Evolutionary conservation across 2,888 invertebrate genomes (phyloP).

Genomic region (Rotaria magnacalcarata): DNA sequence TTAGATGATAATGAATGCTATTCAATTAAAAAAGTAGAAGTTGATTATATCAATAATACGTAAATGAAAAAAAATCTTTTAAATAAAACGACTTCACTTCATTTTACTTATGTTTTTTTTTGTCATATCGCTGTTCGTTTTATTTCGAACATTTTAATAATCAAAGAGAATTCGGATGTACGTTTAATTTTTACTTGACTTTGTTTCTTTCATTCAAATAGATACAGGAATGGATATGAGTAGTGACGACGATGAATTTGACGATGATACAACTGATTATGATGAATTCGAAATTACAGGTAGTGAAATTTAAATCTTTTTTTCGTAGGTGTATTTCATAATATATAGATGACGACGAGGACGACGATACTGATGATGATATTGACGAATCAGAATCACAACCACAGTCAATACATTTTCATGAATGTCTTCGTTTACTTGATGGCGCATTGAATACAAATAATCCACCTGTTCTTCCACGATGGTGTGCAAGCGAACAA

Average conservation of each 20-base stretch:
- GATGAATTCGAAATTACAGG: background rate
- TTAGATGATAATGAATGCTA: too few species aligned
- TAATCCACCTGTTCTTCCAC: conserved; percentile 5
- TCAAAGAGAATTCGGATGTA: too few species aligned
- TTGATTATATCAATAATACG: too few species aligned
- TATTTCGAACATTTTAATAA: too few species aligned
- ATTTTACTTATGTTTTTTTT: too few species aligned
- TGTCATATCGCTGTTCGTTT: too few species aligned
- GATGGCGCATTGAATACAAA: background rate
- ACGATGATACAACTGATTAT: background rate
- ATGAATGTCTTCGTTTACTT: conserved; percentile 13
- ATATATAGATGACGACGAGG: background rate
- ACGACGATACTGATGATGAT: background rate
- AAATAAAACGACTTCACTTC: too few species aligned
- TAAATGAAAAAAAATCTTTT: too few species aligned
- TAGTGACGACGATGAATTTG: background rate
- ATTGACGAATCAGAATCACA: background rate
- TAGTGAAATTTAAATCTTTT: background rate
- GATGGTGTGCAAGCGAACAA: background rate
- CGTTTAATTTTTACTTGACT: background rate
- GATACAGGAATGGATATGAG: background rate
- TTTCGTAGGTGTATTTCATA: too few species aligned
- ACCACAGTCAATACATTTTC: background rate
- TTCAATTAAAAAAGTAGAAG: too few species aligned
- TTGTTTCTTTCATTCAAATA: background rate